Evolutionary conservation across 2,113 vertebrate genomes (phyloP).

Genomic region (Mellivora capensis): DNA sequence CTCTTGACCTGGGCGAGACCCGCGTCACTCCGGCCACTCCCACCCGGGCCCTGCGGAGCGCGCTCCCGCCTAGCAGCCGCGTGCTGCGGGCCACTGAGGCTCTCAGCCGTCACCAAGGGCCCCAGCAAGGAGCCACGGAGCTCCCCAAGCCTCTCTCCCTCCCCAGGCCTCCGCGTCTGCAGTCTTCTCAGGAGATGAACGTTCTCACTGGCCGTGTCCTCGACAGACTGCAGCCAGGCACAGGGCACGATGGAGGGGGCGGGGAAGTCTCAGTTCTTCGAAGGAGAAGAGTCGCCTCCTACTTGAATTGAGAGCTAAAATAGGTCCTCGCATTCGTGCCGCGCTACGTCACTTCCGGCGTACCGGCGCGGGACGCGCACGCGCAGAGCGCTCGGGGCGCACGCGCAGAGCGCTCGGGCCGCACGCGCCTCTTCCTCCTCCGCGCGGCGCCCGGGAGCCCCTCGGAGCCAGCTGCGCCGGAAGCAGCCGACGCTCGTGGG

Average conservation of each 20-base stretch:
- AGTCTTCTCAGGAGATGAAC: background rate
- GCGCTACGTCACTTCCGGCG: background rate
- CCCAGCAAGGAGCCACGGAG: fast-evolving
- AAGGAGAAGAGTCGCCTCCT: slow-evolving; percentile 6
- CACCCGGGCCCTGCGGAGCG: fast-evolving
- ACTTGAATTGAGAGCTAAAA: slow-evolving; percentile 22
- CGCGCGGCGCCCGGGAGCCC: fast-evolving
- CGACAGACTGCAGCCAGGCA: background rate
- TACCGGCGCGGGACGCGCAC: background rate
- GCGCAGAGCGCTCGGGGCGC: background rate
- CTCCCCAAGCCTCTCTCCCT: fast-evolving
- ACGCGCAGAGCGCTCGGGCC: fast-evolving
- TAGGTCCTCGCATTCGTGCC: background rate
- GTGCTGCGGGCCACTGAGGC: fast-evolving
- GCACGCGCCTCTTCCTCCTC: background rate
- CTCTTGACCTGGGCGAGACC: background rate
- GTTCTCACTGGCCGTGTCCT: background rate
- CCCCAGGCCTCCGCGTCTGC: fast-evolving
- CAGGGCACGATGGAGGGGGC: background rate
- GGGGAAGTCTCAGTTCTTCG: background rate
- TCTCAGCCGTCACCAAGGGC: background rate
- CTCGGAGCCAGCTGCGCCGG: background rate
- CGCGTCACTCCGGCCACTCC: fast-evolving
- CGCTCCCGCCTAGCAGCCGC: fast-evolving
- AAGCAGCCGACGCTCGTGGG: fast-evolving